Percentiles rank a stretch among this genome's conserved stretches.
Evolutionary conservation across 1,140 invertebrate species (phyloP).

Genomic region (Diprion similis): DNA sequence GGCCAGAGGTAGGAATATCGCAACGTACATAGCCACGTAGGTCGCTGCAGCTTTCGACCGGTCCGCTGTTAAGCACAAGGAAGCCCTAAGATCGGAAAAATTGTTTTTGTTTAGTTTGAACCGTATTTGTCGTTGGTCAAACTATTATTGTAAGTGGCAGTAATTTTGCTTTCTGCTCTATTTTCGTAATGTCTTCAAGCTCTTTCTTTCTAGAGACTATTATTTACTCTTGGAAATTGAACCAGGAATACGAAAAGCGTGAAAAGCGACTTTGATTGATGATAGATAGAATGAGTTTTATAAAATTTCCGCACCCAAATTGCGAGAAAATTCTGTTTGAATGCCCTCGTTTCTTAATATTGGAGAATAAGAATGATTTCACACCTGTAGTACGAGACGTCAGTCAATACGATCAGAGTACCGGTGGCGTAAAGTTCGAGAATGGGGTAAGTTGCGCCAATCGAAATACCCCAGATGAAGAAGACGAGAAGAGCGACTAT

Average conservation of each 20-base stretch:
- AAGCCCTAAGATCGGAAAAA: constrained; percentile 25
- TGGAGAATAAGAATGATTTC: neutral
- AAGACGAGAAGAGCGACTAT: constrained; percentile 32
- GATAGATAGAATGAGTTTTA: constrained; percentile 23
- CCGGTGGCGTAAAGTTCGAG: constrained; percentile 36
- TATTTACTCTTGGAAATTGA: too few relatives aligned
- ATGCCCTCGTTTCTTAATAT: too few relatives aligned
- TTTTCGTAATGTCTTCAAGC: too few relatives aligned
- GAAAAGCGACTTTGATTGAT: constrained; percentile 19
- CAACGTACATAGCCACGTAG: constrained; percentile 56
- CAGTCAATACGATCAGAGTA: constrained; percentile 34
- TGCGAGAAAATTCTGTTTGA: too few relatives aligned
- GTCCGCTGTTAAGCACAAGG: constrained; percentile 42
- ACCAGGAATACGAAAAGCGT: constrained; percentile 1
- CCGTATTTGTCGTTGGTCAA: constrained; percentile 26
- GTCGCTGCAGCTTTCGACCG: constrained; percentile 46
- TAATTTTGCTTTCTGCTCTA: constrained; percentile 12
- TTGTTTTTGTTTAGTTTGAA: constrained; percentile 25
- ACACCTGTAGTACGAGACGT: constrained; percentile 37
- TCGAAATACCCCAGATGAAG: constrained; percentile 35
- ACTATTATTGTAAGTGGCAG: constrained; percentile 27
- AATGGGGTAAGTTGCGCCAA: constrained; percentile 40
- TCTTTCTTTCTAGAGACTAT: too few relatives aligned
- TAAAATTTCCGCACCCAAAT: too few relatives aligned
- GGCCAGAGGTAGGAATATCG: constrained; percentile 63